Evolutionary conservation across 35 echinoderm and acorn worm species (phyloP).

Genomic region (Heliocidaris tuberculata): DNA sequence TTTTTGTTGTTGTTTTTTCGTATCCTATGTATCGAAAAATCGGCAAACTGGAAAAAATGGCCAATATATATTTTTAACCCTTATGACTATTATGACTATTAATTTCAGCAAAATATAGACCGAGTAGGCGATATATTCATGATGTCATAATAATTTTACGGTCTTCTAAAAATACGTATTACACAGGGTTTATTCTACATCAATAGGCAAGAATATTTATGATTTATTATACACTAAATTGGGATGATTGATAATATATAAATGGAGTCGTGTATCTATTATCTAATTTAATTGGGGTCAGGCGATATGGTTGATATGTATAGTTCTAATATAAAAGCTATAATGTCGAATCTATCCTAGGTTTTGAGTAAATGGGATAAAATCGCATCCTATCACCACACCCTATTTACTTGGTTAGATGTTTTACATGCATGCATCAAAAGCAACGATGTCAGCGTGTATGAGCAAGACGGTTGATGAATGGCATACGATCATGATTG

Average conservation of each 20-base stretch:
- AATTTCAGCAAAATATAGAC: no score
- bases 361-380: neutral
- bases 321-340: neutral
- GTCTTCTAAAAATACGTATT: no score
- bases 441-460: neutral
- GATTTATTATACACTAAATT: neutral
- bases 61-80: no score
- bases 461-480: neutral
- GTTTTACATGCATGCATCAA: neutral
- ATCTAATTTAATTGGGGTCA: neutral
- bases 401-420: neutral
- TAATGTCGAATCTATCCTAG: neutral
- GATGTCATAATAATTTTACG: no score
- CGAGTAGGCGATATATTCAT: no score
- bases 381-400: neutral
- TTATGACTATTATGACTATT: no score
- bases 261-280: neutral
- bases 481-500: neutral
- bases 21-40: no score
- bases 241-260: neutral
- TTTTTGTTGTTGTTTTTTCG: no score
- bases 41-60: no score
- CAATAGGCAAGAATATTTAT: neutral
- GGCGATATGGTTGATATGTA: neutral
- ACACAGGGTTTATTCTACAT: no score